Evolutionary conservation across 2,888 invertebrate genomes (phyloP).

Genomic region (Nemurella pictetii): DNA sequence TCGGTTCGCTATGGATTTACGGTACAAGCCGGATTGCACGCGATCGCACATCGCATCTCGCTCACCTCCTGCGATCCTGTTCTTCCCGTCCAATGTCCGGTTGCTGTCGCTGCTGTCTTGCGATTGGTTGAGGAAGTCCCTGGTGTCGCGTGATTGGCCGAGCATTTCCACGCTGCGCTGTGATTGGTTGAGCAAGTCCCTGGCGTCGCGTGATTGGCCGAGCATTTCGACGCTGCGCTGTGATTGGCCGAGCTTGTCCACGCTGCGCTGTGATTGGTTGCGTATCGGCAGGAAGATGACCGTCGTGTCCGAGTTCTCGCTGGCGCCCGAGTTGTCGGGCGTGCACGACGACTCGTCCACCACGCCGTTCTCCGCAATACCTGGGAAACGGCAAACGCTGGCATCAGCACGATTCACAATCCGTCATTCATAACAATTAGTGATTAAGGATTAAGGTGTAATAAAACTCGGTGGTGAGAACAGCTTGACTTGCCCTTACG

Average conservation of each 20-base stretch:
- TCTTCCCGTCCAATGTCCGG: not conserved
- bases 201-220: not conserved
- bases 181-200: not conserved
- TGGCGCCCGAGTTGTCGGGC: constrained; percentile 55
- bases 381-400: no score
- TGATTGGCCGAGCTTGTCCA: constrained; percentile 5
- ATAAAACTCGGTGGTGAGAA: no score
- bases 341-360: constrained; percentile 46
- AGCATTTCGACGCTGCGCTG: not conserved
- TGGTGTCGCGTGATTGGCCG: not conserved
- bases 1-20: no score
- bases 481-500: no score
- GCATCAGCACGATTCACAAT: no score
- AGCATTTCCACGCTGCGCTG: not conserved
- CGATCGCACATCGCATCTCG: no score
- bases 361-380: not conserved
- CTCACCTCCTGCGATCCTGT: not conserved
- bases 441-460: no score
- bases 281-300: constrained; percentile 56
- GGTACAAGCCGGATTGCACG: no score
- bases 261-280: constrained; percentile 11
- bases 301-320: constrained; percentile 57
- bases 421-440: no score
- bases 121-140: not conserved
- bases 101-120: constrained; percentile 25